phyloP scores from a whole-genome alignment of 2,797 vertebrate species.

The Synanceia verrucosa region DNA sequence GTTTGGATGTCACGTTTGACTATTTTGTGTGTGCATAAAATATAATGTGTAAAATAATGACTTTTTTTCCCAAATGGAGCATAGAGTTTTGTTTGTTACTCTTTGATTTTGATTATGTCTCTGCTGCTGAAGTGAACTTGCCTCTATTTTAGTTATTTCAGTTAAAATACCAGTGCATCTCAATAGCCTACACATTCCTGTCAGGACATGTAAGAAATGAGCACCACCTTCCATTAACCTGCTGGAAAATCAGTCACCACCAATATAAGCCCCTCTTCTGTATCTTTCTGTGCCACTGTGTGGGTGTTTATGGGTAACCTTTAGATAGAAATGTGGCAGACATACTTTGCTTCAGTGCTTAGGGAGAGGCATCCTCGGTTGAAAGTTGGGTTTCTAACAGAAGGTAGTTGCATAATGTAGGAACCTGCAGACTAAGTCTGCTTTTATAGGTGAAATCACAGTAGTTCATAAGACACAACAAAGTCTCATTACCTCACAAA shows the following conservation, averaged over 20 bases:
- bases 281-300: neutral
- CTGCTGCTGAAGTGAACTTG: neutral
- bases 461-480: constrained; percentile 18
- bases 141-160: no score
- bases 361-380: constrained; percentile 6
- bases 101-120: neutral
- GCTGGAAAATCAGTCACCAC: neutral
- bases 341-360: neutral
- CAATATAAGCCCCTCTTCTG: neutral
- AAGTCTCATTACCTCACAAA: constrained; percentile 34
- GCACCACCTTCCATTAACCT: neutral
- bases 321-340: neutral
- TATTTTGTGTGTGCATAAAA: no score
- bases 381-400: neutral
- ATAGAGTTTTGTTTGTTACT: neutral
- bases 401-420: constrained; percentile 9
- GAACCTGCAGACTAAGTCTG: constrained; percentile 12
- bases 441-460: constrained; percentile 9
- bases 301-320: neutral
- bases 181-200: neutral
- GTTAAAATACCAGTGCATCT: neutral
- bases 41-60: neutral
- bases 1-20: no score
- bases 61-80: neutral
- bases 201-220: neutral